A percentile compares a stretch with the other conserved stretches of the same genome.
Evolutionary conservation across 2,113 vertebrate genomes (phyloP).

Genomic region (Pteropus alecto): DNA sequence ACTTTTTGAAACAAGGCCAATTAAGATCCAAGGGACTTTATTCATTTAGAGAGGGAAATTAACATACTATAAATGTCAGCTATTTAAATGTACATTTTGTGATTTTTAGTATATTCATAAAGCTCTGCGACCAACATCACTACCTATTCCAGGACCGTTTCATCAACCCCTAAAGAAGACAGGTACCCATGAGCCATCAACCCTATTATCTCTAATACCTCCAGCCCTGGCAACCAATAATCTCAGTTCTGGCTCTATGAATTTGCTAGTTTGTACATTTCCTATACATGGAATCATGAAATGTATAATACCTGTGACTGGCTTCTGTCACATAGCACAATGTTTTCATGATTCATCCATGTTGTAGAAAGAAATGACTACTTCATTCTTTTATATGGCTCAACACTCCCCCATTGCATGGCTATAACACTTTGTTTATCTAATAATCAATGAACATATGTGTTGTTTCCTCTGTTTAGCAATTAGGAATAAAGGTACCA

Average conservation of each 20-base stretch:
- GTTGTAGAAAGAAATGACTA: not conserved
- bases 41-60: not conserved
- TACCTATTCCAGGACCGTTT: not conserved
- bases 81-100: not conserved
- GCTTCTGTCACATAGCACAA: not conserved
- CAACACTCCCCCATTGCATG: too few species aligned
- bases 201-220: not conserved
- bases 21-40: not conserved
- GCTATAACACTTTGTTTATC: not conserved
- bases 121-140: not conserved
- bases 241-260: not conserved
- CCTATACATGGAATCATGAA: not conserved
- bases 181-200: not conserved
- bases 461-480: not conserved
- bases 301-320: not conserved
- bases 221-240: not conserved
- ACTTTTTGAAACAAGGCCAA: not conserved
- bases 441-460: not conserved
- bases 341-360: not conserved
- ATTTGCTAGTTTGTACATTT: not conserved
- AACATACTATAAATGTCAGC: not conserved
- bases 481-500: not conserved
- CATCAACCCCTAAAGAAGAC: not conserved
- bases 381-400: not conserved
- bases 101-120: not conserved